Conservation (phyloP, 2,113 vertebrate genomes). For the Empidonax traillii region DNA sequence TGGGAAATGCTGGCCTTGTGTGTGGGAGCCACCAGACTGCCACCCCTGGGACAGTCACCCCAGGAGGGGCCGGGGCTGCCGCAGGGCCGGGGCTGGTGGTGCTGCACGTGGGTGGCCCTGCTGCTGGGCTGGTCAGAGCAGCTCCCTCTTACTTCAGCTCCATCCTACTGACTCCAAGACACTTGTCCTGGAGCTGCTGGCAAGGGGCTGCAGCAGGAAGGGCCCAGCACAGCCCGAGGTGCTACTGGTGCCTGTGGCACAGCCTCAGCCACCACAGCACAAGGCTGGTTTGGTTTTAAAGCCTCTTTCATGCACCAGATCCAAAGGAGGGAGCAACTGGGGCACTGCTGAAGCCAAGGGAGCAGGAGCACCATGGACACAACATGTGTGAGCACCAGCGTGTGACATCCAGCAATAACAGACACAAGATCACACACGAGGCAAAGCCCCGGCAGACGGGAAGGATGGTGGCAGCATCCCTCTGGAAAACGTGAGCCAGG, state of each 20-base stretch:
- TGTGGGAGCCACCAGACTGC: background rate
- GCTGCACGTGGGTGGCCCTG: background rate
- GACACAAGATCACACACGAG: background rate
- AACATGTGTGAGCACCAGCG: accelerated
- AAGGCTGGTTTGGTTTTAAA: background rate
- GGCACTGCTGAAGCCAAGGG: background rate
- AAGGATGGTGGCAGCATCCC: background rate
- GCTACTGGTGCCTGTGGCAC: background rate
- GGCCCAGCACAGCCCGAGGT: background rate
- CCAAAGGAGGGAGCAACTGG: background rate
- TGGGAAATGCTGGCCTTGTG: background rate
- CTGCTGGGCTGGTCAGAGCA: background rate
- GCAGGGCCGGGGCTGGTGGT: background rate
- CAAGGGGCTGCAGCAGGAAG: background rate
- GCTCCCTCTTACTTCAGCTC: background rate
- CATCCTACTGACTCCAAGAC: background rate
- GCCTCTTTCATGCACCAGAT: background rate
- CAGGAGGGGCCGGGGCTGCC: background rate
- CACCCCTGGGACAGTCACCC: background rate
- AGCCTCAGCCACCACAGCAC: background rate
- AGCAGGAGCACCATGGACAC: background rate
- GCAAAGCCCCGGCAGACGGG: background rate
- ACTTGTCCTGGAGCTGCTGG: too few relatives aligned
- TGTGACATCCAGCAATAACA: background rate
- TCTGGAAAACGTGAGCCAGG: accelerated